Conservation (phyloP, 2,113 vertebrate genomes). For the Paracanthobrama guichenoti region DNA sequence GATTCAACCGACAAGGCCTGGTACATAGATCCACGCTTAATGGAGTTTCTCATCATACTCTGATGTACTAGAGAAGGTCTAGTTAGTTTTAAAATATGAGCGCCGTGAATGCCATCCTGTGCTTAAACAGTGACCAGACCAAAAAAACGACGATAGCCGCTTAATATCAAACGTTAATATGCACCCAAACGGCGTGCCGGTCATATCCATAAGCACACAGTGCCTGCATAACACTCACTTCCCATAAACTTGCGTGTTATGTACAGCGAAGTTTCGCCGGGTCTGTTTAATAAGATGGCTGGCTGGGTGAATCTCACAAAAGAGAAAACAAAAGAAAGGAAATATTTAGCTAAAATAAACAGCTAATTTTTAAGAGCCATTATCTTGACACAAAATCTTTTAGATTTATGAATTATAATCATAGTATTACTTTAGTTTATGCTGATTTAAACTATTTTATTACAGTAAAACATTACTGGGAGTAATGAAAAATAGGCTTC, state of each 20-base stretch:
- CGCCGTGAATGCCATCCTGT: not conserved
- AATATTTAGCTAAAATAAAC: not conserved
- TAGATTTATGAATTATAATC: not conserved
- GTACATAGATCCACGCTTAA: not conserved
- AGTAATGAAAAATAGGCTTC: not conserved
- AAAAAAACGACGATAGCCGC: not conserved
- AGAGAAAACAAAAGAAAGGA: not conserved
- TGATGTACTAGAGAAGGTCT: not conserved
- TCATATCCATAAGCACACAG: conserved; percentile 50
- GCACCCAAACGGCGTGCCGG: conserved; percentile 11
- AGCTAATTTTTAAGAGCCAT: not conserved
- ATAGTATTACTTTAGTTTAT: not conserved
- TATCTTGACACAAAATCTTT: too few relatives aligned
- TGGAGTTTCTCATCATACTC: not conserved
- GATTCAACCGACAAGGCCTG: conserved; percentile 8
- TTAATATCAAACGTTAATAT: not conserved
- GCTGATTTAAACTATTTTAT: not conserved
- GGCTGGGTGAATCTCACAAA: conserved; percentile 5
- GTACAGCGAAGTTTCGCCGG: not conserved
- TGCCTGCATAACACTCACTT: conserved; percentile 51
- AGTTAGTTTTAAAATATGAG: not conserved
- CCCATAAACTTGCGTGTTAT: not conserved
- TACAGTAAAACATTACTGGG: too few relatives aligned
- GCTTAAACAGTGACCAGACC: not conserved
- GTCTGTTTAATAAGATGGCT: not conserved